These are phyloP conservation scores for Calameuta filiformis DNA, from an alignment of 2,888 invertebrate species.

Conservation along the genomic window DNA sequence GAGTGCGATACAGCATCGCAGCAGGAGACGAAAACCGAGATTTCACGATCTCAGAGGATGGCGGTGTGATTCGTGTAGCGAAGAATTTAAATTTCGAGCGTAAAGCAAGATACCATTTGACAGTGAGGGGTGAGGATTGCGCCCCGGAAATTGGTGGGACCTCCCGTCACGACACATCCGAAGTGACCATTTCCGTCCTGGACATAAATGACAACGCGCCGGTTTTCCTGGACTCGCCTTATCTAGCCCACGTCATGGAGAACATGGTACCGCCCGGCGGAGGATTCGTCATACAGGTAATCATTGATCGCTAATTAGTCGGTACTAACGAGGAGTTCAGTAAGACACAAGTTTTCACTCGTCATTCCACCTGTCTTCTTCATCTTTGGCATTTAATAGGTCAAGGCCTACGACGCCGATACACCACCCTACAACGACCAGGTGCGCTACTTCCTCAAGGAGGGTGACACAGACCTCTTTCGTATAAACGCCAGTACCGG, in stretches of 20 bases:
- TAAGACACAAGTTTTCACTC: background rate
- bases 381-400: conserved; percentile 65
- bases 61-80: conserved; percentile 89
- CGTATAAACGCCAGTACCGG: conserved; percentile 92
- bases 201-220: conserved; percentile 96
- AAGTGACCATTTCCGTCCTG: conserved; percentile 84
- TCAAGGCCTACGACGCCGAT: conserved; percentile 91
- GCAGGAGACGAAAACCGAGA: conserved; percentile 91
- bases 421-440: conserved; percentile 90
- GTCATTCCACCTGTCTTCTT: background rate
- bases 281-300: conserved; percentile 74
- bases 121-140: conserved; percentile 89
- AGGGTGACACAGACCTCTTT: conserved; percentile 92
- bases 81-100: conserved; percentile 95
- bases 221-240: conserved; percentile 93
- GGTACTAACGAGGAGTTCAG: background rate
- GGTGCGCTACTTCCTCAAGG: conserved; percentile 92
- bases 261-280: conserved; percentile 81
- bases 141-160: conserved; percentile 74
- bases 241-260: conserved; percentile 93
- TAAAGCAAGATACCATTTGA: conserved; percentile 84
- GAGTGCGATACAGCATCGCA: conserved; percentile 89
- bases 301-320: conserved; percentile 21
- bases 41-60: conserved; percentile 91
- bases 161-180: conserved; percentile 78